Percentiles rank a stretch among this genome's conserved stretches.
phyloP scores from a whole-genome alignment of 2,888 invertebrate species.

The Pediacus dermestoides region DNA sequence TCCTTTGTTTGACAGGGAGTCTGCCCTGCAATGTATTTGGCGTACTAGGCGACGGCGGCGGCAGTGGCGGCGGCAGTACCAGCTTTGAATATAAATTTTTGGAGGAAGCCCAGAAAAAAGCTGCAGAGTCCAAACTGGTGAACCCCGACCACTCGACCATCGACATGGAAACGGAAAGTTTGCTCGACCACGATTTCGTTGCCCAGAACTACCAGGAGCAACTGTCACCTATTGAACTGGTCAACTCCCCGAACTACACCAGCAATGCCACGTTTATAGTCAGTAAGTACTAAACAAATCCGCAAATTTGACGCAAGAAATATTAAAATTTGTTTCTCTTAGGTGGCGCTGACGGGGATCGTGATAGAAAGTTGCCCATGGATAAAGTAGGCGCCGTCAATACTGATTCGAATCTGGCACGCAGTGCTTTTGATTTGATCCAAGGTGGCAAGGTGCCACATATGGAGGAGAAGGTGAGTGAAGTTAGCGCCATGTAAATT shows the following conservation, averaged over 20 bases:
- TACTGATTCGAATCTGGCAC: no score
- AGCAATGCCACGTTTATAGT: conserved; percentile 39
- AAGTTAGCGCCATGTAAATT: no score
- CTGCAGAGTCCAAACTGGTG: conserved; percentile 30
- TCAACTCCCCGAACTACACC: conserved; percentile 32
- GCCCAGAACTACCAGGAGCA: conserved; percentile 37
- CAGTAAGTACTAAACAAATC: conserved; percentile 29
- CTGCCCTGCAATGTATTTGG: conserved; percentile 48
- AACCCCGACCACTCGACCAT: conserved; percentile 36
- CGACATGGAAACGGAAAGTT: conserved; percentile 42
- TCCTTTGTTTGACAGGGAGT: conserved; percentile 37
- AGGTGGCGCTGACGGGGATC: no score
- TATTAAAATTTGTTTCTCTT: no score
- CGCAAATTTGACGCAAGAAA: background rate
- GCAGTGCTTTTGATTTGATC: no score
- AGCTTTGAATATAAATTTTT: conserved; percentile 43
- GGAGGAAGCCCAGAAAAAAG: conserved; percentile 39
- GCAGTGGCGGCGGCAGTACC: no score
- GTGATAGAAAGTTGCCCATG: no score
- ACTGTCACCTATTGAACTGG: conserved; percentile 21
- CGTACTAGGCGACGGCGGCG: no score
- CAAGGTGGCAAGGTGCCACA: no score
- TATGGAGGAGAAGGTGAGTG: no score
- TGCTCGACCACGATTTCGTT: conserved; percentile 42
- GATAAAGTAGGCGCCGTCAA: no score